Base-by-base conservation (phyloP, 2,888 invertebrate genomes). In the Aquatica leii region DNA sequence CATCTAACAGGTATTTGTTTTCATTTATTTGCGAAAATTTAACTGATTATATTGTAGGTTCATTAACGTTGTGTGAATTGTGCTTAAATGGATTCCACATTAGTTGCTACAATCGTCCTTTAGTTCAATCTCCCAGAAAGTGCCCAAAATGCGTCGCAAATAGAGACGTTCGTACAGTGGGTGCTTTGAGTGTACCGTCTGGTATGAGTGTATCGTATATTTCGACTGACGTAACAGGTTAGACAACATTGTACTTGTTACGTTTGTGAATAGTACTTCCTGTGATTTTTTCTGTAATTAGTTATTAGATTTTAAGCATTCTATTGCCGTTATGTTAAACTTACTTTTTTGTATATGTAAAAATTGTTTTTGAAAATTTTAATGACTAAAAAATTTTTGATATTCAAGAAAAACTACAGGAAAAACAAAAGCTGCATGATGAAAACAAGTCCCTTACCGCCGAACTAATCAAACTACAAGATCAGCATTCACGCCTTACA, bases 21-120 rank as follows among this genome's bases (percentile, higher is more conserved):
- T n/a, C 21, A 20, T 34, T 54, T 34, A 51, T 49, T 51, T 67
- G 61, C 31, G 12, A 41, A 40, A 54, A 0, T 24, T 8, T 24
- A 17, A 6, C 46, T 14, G 48, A 15, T 11, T 52, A 37, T n/a
- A 17, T 73, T 71, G 41, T 68, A 84, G 85, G 84, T 64, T 78
- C 78, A 18, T 72, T 85, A 62, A 75, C 81, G 17, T 74, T 81
- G n/a, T 85, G 86, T 68, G 84, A 84, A 67, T 79, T 77, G 65
- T 86, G 86, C 71, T 74, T 81, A 56, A 80, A 82, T 57, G 82
- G 82, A 64, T 86, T 84, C 73, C 85, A 86, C 70, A 77, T 84
- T 8, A 82, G 82, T 53, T 86, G 86, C 69, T 85, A 85, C 70
- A 82, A 84, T 64, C 76, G 82, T 50, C 82, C 84, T 5, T 77